A percentile compares a stretch with the other conserved stretches of the same genome.
These are phyloP conservation scores for Halcyon malimbica DNA, from an alignment of 2,113 vertebrate species.

Conservation along the genomic window DNA sequence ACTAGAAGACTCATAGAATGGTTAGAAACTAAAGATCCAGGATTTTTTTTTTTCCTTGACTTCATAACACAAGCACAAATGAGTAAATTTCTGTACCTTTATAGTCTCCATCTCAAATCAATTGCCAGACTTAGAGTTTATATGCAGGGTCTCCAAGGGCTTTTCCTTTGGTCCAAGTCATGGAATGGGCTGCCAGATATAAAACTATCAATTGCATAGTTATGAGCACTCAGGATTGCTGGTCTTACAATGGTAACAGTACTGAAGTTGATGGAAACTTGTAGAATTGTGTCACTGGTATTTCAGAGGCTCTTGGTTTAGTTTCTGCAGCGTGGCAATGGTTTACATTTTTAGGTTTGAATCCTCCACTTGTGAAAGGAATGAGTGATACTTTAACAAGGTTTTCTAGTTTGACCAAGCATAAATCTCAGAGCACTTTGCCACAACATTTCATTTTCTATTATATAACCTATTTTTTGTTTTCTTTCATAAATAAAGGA, in stretches of 20 bases:
- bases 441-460: not conserved
- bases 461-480: not conserved
- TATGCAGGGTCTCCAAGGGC: not conserved
- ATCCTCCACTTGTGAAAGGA: not conserved
- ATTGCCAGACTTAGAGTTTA: not conserved
- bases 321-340: not conserved
- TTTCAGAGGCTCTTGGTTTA: not conserved
- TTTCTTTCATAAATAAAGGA: not conserved
- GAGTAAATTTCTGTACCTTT: not conserved
- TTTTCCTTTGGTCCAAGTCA: not conserved
- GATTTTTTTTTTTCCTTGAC: not conserved
- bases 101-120: not conserved
- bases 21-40: not conserved
- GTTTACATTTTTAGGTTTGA: not conserved
- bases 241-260: not conserved
- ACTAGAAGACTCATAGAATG: not conserved
- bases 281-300: not conserved
- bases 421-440: not conserved
- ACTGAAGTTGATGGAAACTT: not conserved
- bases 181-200: not conserved
- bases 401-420: not conserved
- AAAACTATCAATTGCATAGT: not conserved
- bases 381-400: not conserved
- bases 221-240: not conserved
- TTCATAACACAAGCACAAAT: not conserved